Conservation (phyloP, 2,888 invertebrate species). For the Cantharis nigra region DNA sequence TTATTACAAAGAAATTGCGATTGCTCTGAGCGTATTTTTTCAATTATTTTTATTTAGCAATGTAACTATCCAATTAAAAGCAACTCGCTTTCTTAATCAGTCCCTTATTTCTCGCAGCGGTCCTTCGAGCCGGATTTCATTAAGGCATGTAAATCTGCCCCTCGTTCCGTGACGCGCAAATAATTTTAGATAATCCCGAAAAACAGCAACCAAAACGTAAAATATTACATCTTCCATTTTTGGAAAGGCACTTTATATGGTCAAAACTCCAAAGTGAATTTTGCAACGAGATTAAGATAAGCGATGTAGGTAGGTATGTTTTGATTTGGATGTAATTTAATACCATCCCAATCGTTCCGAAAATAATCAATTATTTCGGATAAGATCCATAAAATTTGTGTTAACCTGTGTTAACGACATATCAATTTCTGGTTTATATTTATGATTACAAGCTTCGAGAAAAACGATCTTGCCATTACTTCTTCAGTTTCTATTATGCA, state of each 20-base stretch:
- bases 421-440: background rate
- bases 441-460: background rate
- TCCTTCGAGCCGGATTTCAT: background rate
- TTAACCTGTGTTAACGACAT: background rate
- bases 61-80: background rate
- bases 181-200: background rate
- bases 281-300: background rate
- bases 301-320: background rate
- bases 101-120: background rate
- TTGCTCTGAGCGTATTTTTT: background rate
- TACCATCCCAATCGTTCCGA: background rate
- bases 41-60: background rate
- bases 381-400: background rate
- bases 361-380: background rate
- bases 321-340: background rate
- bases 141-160: background rate
- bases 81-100: background rate
- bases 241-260: background rate
- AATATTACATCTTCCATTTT: no score
- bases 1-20: slow-evolving; percentile 8
- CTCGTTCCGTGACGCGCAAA: background rate
- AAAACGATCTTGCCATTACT: slow-evolving; percentile 7
- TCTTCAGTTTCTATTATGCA: background rate
- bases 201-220: background rate
- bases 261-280: background rate